phyloP scores from a whole-genome alignment of 2,113 vertebrate species.

The Speoplatyrhinus poulsoni region DNA sequence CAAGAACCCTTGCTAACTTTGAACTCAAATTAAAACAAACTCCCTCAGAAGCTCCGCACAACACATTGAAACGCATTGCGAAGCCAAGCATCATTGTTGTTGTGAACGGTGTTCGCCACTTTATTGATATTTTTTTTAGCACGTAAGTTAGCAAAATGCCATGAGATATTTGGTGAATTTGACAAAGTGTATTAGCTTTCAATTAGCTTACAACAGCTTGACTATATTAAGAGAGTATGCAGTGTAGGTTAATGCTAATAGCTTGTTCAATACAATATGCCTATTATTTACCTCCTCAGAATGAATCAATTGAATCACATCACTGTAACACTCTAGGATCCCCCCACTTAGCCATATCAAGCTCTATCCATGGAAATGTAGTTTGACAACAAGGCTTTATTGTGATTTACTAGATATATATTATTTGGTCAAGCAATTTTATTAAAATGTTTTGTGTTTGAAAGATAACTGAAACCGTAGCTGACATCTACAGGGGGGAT shows the following conservation, averaged over 20 bases:
- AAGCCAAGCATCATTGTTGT: no score
- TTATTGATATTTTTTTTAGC: no score
- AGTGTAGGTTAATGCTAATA: background rate
- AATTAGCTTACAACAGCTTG: no score
- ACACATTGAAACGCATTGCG: no score
- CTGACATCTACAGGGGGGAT: constrained; percentile 19
- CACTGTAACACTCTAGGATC: constrained; percentile 1
- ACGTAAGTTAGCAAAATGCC: no score
- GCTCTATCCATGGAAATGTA: constrained; percentile 13
- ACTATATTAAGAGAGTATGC: no score
- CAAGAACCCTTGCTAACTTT: no score
- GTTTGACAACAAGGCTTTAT: constrained; percentile 3
- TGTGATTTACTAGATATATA: constrained; percentile 1
- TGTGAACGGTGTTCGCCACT: no score
- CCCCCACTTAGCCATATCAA: background rate
- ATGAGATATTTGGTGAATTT: no score
- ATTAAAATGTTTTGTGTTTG: constrained; percentile 42
- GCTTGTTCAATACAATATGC: background rate
- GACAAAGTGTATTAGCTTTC: no score
- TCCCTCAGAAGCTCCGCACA: no score
- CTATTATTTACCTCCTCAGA: constrained; percentile 3
- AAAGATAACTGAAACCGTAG: constrained; percentile 16
- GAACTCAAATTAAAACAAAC: no score
- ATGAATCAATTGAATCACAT: constrained; percentile 5
- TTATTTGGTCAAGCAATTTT: constrained; percentile 25